Evolutionary conservation across 2,888 invertebrate species (phyloP).

Genomic region (Xanthostigma xanthostigma): DNA sequence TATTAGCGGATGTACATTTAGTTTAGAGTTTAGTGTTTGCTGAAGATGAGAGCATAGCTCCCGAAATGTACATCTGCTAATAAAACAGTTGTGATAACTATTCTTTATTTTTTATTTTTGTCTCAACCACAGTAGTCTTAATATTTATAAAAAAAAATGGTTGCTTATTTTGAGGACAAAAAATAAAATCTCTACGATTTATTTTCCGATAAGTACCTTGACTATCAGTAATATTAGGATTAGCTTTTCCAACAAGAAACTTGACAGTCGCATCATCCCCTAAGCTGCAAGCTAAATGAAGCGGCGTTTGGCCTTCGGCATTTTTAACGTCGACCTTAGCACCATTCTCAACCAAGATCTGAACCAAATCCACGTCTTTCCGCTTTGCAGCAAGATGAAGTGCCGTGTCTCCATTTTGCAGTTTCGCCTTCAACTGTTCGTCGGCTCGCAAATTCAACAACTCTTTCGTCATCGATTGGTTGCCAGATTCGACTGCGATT

Average conservation of each 20-base stretch:
- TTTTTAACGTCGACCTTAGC: slow-evolving; percentile 85
- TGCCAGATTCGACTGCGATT: slow-evolving; percentile 87
- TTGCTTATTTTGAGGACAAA: no score
- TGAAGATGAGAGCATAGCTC: no score
- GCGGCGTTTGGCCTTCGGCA: slow-evolving; percentile 82
- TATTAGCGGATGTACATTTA: no score
- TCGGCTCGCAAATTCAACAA: slow-evolving; percentile 74
- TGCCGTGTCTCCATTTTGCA: slow-evolving; percentile 81
- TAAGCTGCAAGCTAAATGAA: slow-evolving; percentile 90
- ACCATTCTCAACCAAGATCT: slow-evolving; percentile 84
- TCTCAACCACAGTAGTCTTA: no score
- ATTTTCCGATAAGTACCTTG: slow-evolving; percentile 40
- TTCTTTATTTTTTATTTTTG: no score
- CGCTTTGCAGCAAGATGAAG: slow-evolving; percentile 88
- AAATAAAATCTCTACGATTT: no score
- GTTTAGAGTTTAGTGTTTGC: no score
- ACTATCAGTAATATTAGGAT: slow-evolving; percentile 86
- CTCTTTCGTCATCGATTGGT: slow-evolving; percentile 88
- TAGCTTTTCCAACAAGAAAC: slow-evolving; percentile 88
- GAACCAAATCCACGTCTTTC: slow-evolving; percentile 83
- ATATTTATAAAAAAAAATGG: no score
- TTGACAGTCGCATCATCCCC: slow-evolving; percentile 91
- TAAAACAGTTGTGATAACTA: no score
- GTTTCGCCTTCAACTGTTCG: slow-evolving; percentile 73
- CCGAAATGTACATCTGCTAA: no score